Evolutionary conservation across 2,797 vertebrate genomes (phyloP).

Genomic region (Poecile montanus): DNA sequence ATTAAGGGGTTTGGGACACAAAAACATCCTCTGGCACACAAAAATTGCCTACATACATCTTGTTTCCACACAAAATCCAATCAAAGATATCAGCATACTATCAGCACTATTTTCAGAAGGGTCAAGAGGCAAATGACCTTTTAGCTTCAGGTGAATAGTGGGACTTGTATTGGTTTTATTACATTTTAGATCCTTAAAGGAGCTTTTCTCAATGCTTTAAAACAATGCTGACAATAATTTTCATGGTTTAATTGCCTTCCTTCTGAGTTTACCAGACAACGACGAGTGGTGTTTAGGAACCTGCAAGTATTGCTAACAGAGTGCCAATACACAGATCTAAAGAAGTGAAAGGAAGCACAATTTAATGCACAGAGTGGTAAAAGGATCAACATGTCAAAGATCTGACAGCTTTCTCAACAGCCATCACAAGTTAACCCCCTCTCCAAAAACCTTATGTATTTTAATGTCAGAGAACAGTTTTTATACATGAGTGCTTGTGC

Average conservation of each 20-base stretch:
- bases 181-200: neutral
- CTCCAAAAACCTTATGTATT: neutral
- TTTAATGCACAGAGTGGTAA: neutral
- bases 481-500: neutral
- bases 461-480: neutral
- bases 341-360: neutral
- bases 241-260: neutral
- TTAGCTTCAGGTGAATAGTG: neutral
- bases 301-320: neutral
- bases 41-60: neutral
- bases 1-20: neutral
- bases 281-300: neutral
- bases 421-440: neutral
- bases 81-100: neutral
- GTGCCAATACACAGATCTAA: neutral
- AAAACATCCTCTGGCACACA: neutral
- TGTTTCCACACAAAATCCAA: neutral
- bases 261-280: neutral
- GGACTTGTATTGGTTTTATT: neutral
- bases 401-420: neutral
- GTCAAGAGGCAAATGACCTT: neutral
- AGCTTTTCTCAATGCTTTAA: neutral
- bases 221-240: neutral
- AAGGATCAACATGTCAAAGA: neutral
- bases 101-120: neutral